Evolutionary conservation across 2,888 invertebrate genomes (phyloP).

Genomic region (Athalia circularis): DNA sequence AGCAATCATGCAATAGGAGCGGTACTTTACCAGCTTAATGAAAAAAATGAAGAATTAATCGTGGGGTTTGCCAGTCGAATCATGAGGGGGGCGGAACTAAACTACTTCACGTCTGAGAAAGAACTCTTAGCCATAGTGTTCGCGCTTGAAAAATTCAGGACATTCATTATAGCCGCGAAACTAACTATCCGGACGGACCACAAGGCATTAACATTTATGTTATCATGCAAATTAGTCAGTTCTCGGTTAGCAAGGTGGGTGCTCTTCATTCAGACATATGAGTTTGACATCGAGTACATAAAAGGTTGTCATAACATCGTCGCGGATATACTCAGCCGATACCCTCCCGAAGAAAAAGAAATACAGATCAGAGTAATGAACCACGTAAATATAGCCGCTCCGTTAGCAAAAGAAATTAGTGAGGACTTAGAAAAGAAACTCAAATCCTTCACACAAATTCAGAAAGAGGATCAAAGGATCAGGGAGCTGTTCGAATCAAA

Average conservation of each 20-base stretch:
- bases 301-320: constrained; percentile 3
- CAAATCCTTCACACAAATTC: not conserved
- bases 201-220: constrained; percentile 4
- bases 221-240: not conserved
- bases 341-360: not conserved
- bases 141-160: constrained; percentile 4
- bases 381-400: not conserved
- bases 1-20: constrained; percentile 13
- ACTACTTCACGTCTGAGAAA: constrained; percentile 48
- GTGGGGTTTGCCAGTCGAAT: constrained; percentile 25
- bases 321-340: constrained; percentile 17
- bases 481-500: not conserved
- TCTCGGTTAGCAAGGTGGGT: constrained; percentile 42
- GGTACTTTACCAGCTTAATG: not conserved
- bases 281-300: constrained; percentile 22
- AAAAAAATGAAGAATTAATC: not conserved
- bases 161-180: not conserved
- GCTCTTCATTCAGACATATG: constrained; percentile 11
- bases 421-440: not conserved
- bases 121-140: constrained; percentile 42
- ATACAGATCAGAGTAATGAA: not conserved
- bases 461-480: not conserved
- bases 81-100: constrained; percentile 46
- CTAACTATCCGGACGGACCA: constrained; percentile 9
- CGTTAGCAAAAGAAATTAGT: not conserved